Evolutionary conservation across 2,113 vertebrate genomes (phyloP).

Genomic region (Andinoacara biseriatus): DNA sequence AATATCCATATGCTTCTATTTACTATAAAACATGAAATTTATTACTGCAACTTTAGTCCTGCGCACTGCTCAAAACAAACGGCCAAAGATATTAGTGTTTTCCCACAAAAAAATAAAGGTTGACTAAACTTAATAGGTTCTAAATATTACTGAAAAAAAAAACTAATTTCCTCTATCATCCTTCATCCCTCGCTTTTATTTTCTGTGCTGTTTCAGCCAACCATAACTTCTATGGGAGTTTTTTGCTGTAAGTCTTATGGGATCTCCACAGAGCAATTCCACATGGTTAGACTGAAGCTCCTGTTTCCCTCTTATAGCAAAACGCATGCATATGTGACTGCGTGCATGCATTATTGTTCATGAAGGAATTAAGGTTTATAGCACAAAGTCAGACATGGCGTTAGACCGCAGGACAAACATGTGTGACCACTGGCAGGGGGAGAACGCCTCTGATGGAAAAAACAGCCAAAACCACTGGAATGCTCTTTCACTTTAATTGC

Average conservation of each 20-base stretch:
- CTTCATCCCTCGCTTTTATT: background rate
- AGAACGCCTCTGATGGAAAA: conserved; percentile 47
- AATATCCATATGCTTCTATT: background rate
- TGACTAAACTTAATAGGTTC: background rate
- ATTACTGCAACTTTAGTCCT: background rate
- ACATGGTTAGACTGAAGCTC: conserved; percentile 56
- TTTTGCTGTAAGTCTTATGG: conserved; percentile 45
- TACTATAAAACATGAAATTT: background rate
- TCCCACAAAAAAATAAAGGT: background rate
- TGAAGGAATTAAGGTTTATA: conserved; percentile 46
- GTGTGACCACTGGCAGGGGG: conserved; percentile 43
- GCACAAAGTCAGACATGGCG: conserved; percentile 47
- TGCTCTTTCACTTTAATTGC: conserved; percentile 49
- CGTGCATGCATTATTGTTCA: conserved; percentile 29
- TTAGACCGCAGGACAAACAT: conserved; percentile 62
- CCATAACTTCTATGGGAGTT: conserved; percentile 34
- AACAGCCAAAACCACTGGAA: conserved; percentile 53
- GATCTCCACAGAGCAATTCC: conserved; percentile 52
- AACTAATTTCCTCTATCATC: background rate
- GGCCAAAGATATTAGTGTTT: background rate
- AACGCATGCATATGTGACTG: conserved; percentile 18
- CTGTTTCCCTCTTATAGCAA: conserved; percentile 42
- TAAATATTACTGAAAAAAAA: background rate
- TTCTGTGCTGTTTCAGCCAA: conserved; percentile 37
- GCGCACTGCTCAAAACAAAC: background rate